phyloP scores from a whole-genome alignment of 2,888 invertebrate species.

The Phragmatobia fuliginosa region DNA sequence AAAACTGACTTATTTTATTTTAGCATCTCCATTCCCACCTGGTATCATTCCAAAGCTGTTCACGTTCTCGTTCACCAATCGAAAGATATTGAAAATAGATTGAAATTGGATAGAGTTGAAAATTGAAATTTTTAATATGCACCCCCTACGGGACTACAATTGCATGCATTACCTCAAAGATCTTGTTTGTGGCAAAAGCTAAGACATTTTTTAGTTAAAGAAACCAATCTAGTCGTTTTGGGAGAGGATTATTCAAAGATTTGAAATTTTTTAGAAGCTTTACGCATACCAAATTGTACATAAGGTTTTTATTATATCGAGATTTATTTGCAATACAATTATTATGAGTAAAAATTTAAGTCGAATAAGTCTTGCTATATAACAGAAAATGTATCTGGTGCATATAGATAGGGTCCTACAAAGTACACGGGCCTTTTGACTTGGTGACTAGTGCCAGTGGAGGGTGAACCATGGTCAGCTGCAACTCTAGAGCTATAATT shows the following conservation, averaged over 20 bases:
- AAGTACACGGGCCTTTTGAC: no score
- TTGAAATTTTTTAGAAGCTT: not conserved
- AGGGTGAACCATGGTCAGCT: no score
- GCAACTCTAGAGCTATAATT: no score
- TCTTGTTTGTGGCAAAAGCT: constrained; percentile 8
- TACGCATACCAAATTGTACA: no score
- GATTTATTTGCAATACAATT: no score
- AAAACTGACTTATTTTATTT: not conserved
- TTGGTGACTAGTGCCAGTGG: no score
- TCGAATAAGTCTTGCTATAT: no score
- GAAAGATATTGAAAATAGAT: constrained; percentile 53
- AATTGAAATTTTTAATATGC: constrained; percentile 52
- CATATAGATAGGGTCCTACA: no score
- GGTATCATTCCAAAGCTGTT: constrained; percentile 35
- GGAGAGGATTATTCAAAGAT: not conserved
- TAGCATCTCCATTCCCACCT: constrained; percentile 23
- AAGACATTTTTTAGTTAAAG: constrained; percentile 1
- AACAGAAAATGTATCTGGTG: no score
- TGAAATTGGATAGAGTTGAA: constrained; percentile 52
- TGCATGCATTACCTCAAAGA: not conserved
- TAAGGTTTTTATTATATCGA: no score
- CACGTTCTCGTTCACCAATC: constrained; percentile 46
- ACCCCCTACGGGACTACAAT: constrained; percentile 20
- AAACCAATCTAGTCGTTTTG: not conserved
- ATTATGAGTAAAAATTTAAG: no score